A percentile compares a stretch with the other conserved stretches of the same genome.
phyloP scores from a whole-genome alignment of 1,140 invertebrate genomes.

The Diabrotica virgifera region DNA sequence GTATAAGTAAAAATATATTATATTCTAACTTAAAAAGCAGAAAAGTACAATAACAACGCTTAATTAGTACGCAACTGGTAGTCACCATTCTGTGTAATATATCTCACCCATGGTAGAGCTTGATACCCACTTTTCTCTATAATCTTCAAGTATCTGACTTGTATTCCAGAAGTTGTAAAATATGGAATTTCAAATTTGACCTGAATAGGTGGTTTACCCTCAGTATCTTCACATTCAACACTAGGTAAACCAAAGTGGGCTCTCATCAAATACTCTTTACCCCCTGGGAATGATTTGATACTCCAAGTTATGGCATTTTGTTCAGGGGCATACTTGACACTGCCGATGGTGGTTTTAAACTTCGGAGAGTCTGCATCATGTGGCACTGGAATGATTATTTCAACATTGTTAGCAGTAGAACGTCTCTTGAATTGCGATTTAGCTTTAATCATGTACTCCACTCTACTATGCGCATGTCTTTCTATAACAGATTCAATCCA shows the following conservation, averaged over 20 bases:
- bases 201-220: conserved; percentile 97
- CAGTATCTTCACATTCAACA: conserved; percentile 90
- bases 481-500: conserved; percentile 99
- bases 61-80: conserved; percentile 96
- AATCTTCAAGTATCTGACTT: conserved; percentile 97
- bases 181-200: conserved; percentile 99
- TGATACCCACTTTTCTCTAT: conserved; percentile 99
- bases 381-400: conserved; percentile 98
- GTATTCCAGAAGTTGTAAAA: conserved; percentile 98
- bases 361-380: conserved; percentile 98
- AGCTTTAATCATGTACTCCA: conserved; percentile 99
- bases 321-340: conserved; percentile 96
- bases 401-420: conserved; percentile 98
- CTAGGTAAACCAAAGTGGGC: conserved; percentile 99
- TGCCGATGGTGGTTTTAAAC: conserved; percentile 98
- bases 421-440: conserved; percentile 98
- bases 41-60: conserved; percentile 12
- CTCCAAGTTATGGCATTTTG: conserved; percentile 98
- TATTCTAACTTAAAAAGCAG: neutral
- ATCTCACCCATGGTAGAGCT: conserved; percentile 97
- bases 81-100: conserved; percentile 99
- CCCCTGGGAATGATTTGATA: conserved; percentile 99
- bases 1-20: too few relatives aligned
- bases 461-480: conserved; percentile 94
- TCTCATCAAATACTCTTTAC: conserved; percentile 98